Conservation (phyloP, 2,113 vertebrate genomes). For the Ctenodactylus gundi region DNA sequence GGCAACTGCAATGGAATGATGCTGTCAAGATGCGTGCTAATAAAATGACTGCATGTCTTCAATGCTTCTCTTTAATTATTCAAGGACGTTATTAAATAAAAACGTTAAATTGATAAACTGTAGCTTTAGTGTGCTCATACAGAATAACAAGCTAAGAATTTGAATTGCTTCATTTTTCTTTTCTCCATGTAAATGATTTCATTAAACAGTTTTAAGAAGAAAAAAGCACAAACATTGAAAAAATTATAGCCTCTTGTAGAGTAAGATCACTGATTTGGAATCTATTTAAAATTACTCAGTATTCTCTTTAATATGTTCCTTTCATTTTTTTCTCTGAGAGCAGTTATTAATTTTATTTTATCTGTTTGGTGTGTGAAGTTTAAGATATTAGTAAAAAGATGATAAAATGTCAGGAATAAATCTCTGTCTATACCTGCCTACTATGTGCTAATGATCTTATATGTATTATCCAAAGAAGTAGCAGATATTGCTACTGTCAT, state of each 20-base stretch:
- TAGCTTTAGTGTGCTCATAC: background rate
- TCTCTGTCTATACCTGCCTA: background rate
- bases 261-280: background rate
- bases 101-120: background rate
- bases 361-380: background rate
- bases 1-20: background rate
- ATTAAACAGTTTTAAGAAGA: background rate
- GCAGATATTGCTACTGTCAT: background rate
- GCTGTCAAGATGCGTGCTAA: background rate
- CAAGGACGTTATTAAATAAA: conserved; percentile 21
- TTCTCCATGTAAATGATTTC: background rate
- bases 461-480: background rate
- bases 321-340: background rate
- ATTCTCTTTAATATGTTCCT: background rate
- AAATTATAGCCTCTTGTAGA: background rate
- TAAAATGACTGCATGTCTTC: background rate
- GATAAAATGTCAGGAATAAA: background rate
- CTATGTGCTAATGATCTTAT: background rate
- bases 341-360: background rate
- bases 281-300: background rate
- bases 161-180: background rate
- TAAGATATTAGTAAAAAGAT: background rate
- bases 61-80: conserved; percentile 53
- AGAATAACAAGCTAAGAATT: background rate
- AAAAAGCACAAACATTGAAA: background rate